Evolutionary conservation across 2,113 vertebrate species (phyloP), one percentile per base, ranked within the genome.

Genomic region (Tauraco erythrolophus): DNA sequence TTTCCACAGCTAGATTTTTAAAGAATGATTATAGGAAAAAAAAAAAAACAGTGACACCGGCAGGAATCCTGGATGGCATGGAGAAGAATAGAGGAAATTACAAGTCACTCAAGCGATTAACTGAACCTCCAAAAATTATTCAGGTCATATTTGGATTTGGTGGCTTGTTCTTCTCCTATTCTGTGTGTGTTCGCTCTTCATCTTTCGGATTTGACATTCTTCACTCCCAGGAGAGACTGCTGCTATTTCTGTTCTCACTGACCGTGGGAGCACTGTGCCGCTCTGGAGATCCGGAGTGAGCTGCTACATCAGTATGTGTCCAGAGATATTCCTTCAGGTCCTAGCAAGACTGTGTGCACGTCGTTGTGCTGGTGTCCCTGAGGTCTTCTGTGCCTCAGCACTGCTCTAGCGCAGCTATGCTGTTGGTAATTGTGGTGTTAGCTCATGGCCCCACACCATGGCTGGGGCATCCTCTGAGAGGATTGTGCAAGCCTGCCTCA

Each of bases 261-360:
- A 50, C 24, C 15, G 11, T 10, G 9, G 31, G 4, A 76, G 25
- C 50, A 28, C 51, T 27, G 31, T 2, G 9, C 56, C 2, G 0
- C 46, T 84, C 65, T 57, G 33, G 65, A 69, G 62, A 45, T 48
- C 10, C 61, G 71, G 37, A 91, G 35, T 0, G 1, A 72, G 58
- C 35, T 89, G 58, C 35, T 85, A 6, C 25, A 3, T 57, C 19
- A 53, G 14, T 17, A 3, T 45, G 21, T 56, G 33, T 46, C 21
- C 53, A 69, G 92, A 56, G 30, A 37, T 19, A 9, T 8, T 39
- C 14, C 54, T 51, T 69, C 53, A 35, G 31, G n/a, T 57, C 51
- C 58, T 54, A 24, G 39, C 58, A 65, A 58, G 50, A 18, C 39
- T 69, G 27, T 14, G 54, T 60, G 66, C 41, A 28, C 78, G 56